These are phyloP conservation scores for Pavo muticus DNA, from an alignment of 2,113 vertebrate species.

Conservation along the genomic window DNA sequence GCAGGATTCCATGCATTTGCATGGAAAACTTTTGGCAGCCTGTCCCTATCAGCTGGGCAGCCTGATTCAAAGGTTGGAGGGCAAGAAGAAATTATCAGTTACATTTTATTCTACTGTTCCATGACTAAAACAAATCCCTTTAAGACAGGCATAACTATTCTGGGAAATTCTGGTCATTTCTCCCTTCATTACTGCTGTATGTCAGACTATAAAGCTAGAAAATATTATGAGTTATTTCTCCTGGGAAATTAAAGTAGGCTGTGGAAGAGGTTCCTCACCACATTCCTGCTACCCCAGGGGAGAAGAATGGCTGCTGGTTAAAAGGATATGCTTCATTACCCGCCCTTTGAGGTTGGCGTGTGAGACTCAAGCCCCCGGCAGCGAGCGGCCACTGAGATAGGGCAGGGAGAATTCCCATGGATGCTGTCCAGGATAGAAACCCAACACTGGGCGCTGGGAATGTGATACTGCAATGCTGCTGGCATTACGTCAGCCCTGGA, in stretches of 20 bases:
- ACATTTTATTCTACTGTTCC: not conserved
- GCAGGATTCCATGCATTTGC: not conserved
- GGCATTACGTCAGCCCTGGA: not conserved
- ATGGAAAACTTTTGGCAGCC: not conserved
- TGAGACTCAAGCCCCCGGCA: not conserved
- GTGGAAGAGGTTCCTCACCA: conserved; percentile 1
- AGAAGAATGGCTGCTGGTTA: not conserved
- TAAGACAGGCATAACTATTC: not conserved
- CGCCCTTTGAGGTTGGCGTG: not conserved
- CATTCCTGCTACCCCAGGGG: not conserved
- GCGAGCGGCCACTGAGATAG: not conserved
- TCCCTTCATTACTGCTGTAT: not conserved
- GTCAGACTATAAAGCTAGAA: not conserved
- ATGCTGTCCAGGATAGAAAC: not conserved
- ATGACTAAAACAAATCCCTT: not conserved
- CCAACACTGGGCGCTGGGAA: not conserved
- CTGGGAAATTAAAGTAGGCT: conserved; percentile 43
- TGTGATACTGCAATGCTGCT: not conserved
- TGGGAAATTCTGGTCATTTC: not conserved
- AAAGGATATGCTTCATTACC: not conserved
- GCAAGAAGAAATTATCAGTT: not conserved
- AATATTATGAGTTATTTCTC: conserved; percentile 27
- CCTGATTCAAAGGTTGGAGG: not conserved
- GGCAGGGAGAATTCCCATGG: not conserved
- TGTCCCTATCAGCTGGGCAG: rapidly evolving